Evolutionary conservation across 2,797 vertebrate species (phyloP), one percentile per base, ranked within the genome.

Genomic region (Dicrostonyx torquatus): DNA sequence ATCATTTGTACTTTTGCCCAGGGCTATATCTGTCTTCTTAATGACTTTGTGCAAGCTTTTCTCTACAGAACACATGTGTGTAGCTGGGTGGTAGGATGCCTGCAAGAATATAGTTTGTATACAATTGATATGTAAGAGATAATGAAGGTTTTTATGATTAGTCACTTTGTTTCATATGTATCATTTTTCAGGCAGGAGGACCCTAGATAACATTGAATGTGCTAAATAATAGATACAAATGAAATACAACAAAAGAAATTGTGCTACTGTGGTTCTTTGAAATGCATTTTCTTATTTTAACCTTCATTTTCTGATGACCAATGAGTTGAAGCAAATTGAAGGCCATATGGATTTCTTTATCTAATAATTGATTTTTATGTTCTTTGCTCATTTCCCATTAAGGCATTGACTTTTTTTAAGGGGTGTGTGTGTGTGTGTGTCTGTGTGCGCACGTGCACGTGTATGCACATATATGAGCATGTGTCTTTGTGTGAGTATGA

Each of bases 221-320:
- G 8, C 45, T 43, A 75, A 87, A 68, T 68, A 87, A 88, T 31
- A 93, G 43, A 72, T 40, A 22, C 9, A 72, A 80, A 72, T 24
- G 22, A 78, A 64, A 45, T 85, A 31, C 3, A 87, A 37, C 3
- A 87, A 88, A 87, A 31, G 84, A 22, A 34, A n/a, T 40, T 60
- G 72, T 87, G 45, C 58, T 20, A 43, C 64, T 97, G 20, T 90
- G 14, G 62, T 92, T 87, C 50, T 77, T 73, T 77, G 58, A 80
- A 84, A 80, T 93, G n/a, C 45, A 73, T 90, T 43, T 88, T 14
- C 10, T 80, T 86, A 85, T 40, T 95, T 95, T 73, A 89, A 94
- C 73, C 29, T 92, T 11, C 11, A 89, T 86, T 95, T 92, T 34
- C 78, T 87, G 8, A 73, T 76, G 85, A 73, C 17, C 72, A 75